Evolutionary conservation across 2,888 invertebrate genomes (phyloP), one percentile per base, ranked within the genome.

Genomic region (Drosophila tripunctata): DNA sequence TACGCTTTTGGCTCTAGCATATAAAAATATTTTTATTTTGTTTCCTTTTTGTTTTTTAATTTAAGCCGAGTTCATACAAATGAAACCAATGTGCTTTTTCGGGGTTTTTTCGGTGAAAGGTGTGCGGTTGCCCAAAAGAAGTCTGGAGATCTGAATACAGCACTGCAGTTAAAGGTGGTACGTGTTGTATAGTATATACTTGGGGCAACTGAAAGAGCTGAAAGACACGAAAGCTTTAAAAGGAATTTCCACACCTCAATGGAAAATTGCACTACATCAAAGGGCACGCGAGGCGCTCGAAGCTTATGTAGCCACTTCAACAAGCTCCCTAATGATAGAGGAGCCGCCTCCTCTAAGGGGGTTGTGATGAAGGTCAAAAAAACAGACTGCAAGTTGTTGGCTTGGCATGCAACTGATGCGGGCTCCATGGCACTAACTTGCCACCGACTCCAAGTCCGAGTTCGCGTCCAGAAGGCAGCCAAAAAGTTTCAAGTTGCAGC

Each of bases 211-310:
- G 14, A 55, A 33, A 56, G 57, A 52, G 4, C n/a, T 17, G n/a
- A 55, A 33, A 56, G 57, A 52, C 38, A 64, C 43, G 58, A 65
- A 45, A 31, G 51, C 70, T 41, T 21, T 45, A 60, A 63, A 79
- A 48, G 19, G 47, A 64, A 60, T 81, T 81, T 81, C 82, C 71
- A 75, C 74, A 70, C 75, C 75, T 75, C 55, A 36, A 58, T 50
- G 24, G 36, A 45, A 50, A 55, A 61, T 15, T 44, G 33, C 60
- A 58, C 24, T 48, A 54, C 50, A 70, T 44, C 62, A 58, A 67
- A 64, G 67, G 56, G 41, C 73, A 72, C 52, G 73, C 75, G 58
- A 63, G 43, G 41, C 58, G 54, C 64, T 50, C n/a, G 21, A 33
- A 40, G 36, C 54, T 40, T 48, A 51, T 75, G 75, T 63, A 45